Conservation (phyloP, 2,797 vertebrate species). For the Ctenopoma multispine region DNA sequence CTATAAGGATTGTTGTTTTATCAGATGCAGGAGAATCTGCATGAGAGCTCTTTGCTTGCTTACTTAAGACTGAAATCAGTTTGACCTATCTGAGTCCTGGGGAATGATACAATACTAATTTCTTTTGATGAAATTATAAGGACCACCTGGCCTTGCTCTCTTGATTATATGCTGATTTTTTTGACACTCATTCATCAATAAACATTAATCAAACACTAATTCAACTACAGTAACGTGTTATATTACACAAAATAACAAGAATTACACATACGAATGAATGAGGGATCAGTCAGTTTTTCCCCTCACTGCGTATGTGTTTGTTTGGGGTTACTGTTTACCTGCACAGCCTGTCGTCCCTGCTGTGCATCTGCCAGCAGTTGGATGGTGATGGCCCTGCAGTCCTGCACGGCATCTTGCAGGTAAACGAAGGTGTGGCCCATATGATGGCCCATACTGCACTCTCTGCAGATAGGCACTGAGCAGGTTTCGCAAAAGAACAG, state of each 20-base stretch:
- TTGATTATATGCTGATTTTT: background rate
- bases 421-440: constrained; percentile 80
- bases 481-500: constrained; percentile 98
- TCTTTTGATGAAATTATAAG: background rate
- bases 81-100: constrained; percentile 16
- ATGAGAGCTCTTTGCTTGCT: constrained; percentile 9
- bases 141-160: background rate
- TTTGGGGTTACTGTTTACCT: constrained; percentile 83
- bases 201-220: background rate
- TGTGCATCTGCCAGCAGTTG: constrained; percentile 96
- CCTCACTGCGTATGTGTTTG: background rate
- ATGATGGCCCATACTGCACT: constrained; percentile 91
- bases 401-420: constrained; percentile 96
- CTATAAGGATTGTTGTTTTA: constrained; percentile 18
- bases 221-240: background rate
- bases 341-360: constrained; percentile 96
- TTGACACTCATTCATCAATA: background rate
- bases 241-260: background rate
- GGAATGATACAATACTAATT: background rate
- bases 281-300: background rate
- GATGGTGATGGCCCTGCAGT: constrained; percentile 94
- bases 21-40: constrained; percentile 10
- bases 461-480: constrained; percentile 95
- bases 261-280: background rate
- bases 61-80: constrained; percentile 20